phyloP scores from a whole-genome alignment of 2,113 vertebrate species.

The Prinia subflava region DNA sequence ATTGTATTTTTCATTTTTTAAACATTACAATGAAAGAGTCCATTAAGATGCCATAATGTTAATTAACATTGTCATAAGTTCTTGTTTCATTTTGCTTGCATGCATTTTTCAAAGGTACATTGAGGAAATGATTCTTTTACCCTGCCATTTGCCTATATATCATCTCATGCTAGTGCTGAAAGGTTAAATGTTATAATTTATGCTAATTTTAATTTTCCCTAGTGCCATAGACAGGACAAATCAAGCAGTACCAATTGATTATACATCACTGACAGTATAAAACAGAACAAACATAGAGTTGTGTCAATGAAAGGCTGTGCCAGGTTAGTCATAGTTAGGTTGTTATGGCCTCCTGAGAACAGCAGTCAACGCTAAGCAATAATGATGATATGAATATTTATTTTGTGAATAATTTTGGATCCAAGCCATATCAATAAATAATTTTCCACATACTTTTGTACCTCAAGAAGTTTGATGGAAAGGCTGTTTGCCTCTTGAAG shows the following conservation, averaged over 20 bases:
- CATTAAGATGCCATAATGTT: constrained; percentile 51
- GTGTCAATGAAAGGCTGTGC: constrained; percentile 59
- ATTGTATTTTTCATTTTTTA: constrained; percentile 52
- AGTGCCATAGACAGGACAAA: constrained; percentile 62
- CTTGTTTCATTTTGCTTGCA: constrained; percentile 67
- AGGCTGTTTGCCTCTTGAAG: neutral
- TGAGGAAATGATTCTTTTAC: constrained; percentile 27
- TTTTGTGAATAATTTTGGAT: constrained; percentile 46
- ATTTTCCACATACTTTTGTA: neutral
- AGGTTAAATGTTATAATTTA: constrained; percentile 69
- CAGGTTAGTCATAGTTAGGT: constrained; percentile 41
- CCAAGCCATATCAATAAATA: constrained; percentile 51
- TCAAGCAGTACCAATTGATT: constrained; percentile 70
- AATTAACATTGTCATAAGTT: constrained; percentile 60
- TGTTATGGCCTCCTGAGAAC: constrained; percentile 60
- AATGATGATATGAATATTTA: constrained; percentile 72
- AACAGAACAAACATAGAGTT: constrained; percentile 53
- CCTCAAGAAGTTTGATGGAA: constrained; percentile 4
- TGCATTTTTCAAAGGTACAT: constrained; percentile 39
- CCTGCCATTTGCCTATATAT: constrained; percentile 19
- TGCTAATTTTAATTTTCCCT: constrained; percentile 72
- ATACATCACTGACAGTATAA: constrained; percentile 43
- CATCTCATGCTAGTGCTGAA: constrained; percentile 43
- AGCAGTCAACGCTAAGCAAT: constrained; percentile 55
- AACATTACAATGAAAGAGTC: constrained; percentile 24